Percentiles rank a stretch among this genome's conserved stretches.
Conservation (phyloP, 2,888 invertebrate genomes). For the Harpalus rubripes region DNA sequence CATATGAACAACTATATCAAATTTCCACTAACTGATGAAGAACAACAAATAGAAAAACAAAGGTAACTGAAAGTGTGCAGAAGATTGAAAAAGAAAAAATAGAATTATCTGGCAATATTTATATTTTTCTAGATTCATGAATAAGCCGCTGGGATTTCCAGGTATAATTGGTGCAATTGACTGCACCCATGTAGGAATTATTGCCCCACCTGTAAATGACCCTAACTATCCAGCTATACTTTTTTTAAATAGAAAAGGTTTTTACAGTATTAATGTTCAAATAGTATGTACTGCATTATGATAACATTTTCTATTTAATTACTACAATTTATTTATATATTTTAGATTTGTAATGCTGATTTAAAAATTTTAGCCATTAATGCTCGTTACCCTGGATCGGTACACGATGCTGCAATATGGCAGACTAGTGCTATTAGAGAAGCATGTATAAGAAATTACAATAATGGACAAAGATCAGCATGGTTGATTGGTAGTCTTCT, state of each 20-base stretch:
- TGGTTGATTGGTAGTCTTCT: neutral
- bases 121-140: too few species aligned
- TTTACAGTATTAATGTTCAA: neutral
- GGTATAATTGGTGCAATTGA: neutral
- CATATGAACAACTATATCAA: too few species aligned
- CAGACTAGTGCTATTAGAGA: neutral
- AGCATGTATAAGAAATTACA: neutral
- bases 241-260: constrained; percentile 6
- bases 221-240: neutral
- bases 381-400: constrained; percentile 24
- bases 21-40: too few species aligned
- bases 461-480: neutral
- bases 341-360: constrained; percentile 22
- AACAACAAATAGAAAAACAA: too few species aligned
- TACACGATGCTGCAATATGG: constrained; percentile 31
- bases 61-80: too few species aligned
- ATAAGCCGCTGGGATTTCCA: neutral
- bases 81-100: too few species aligned
- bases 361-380: constrained; percentile 16
- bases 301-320: too few species aligned
- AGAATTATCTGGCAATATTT: too few species aligned
- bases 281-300: neutral
- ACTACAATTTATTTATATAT: neutral
- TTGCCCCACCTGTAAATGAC: neutral
- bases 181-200: neutral